Base-by-base conservation (phyloP, 92 coral and sea anemone species). In the Porites lobata region DNA sequence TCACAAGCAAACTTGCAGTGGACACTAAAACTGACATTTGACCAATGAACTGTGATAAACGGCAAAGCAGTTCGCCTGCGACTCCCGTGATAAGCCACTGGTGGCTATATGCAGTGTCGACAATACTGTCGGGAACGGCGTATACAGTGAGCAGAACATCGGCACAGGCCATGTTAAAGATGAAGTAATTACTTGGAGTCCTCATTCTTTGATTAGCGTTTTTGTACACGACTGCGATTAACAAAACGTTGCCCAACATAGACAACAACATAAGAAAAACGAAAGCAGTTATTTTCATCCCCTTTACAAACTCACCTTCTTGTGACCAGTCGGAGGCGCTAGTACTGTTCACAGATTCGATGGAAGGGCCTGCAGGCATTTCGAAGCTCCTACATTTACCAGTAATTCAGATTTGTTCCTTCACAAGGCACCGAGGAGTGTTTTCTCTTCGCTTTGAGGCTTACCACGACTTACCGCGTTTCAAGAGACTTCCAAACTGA, bases 101-200 rank as follows among this genome's bases (percentile, higher is more conserved):
- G 7, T 66, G 77, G 24, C 72, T 85, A 47, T 75, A 66, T 1
- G 85, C 63, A 3, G 80, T 54, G 11, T 20, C 9, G 62, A 78
- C 83, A 12, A 83, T 50, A 7, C 78, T 29, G 22, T 80, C 65
- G 0, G 98, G 96, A 51, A 91, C 69, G n/a, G 51, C 50, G 77
- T 86, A 91, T 43, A 78, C 72, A 1, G 85, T 82, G 0, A 95
- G 73, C 9, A 91, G 53, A 7, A 88, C 69, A 69, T 95, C 94
- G 4, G 91, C 88, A 7, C 78, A 54, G 1, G 91, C 92, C 94
- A 93, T 89, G 69, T 87, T 95, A 15, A 94, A 70, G 50, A 95
- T 88, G 69, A 93, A 93, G 9, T 80, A 81, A 29, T 93, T 93
- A 65, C 94, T 95, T 8, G 87, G 94, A 11, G 90, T 88, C 8